Percentiles rank a stretch among this genome's conserved stretches.
Conservation (phyloP, 2,888 invertebrate genomes). For the Parnassius apollo region DNA sequence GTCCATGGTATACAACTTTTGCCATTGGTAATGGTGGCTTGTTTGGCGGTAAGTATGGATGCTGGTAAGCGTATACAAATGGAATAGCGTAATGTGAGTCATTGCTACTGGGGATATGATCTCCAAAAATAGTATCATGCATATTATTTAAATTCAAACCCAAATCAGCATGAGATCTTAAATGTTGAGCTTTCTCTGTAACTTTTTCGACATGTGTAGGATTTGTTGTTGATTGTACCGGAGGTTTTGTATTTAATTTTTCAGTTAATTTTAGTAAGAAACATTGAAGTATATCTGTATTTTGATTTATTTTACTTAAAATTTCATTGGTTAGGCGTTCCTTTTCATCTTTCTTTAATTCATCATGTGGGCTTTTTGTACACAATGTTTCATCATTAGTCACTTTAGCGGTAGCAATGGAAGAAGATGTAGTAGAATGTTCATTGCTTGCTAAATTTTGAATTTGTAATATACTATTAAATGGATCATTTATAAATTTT, state of each 20-base stretch:
- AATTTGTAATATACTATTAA: slow-evolving; percentile 9
- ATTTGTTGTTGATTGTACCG: slow-evolving; percentile 8
- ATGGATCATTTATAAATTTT: slow-evolving; percentile 27
- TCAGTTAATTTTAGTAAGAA: slow-evolving; percentile 54
- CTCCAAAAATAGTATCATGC: slow-evolving; percentile 18
- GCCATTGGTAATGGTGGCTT: slow-evolving; percentile 25
- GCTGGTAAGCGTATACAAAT: slow-evolving; percentile 34
- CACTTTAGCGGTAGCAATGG: background rate
- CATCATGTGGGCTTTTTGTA: background rate
- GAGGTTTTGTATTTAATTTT: slow-evolving; percentile 33
- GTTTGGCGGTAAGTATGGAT: slow-evolving; percentile 23
- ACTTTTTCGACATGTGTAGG: slow-evolving; percentile 6
- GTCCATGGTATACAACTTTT: slow-evolving; percentile 30
- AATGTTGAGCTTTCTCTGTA: slow-evolving; percentile 13
- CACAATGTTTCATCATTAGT: background rate
- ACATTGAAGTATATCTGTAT: slow-evolving; percentile 53
- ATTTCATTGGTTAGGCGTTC: slow-evolving; percentile 54
- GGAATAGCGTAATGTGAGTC: slow-evolving; percentile 28
- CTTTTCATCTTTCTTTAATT: slow-evolving; percentile 22
- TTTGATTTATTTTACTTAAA: slow-evolving; percentile 58
- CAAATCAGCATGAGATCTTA: slow-evolving; percentile 19
- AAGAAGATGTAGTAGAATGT: slow-evolving; percentile 4
- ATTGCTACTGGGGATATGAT: slow-evolving; percentile 23
- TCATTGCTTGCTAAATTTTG: slow-evolving; percentile 10
- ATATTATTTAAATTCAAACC: slow-evolving; percentile 15